Base-by-base conservation (phyloP, 2,113 vertebrate genomes). In the Calidris pygmaea region DNA sequence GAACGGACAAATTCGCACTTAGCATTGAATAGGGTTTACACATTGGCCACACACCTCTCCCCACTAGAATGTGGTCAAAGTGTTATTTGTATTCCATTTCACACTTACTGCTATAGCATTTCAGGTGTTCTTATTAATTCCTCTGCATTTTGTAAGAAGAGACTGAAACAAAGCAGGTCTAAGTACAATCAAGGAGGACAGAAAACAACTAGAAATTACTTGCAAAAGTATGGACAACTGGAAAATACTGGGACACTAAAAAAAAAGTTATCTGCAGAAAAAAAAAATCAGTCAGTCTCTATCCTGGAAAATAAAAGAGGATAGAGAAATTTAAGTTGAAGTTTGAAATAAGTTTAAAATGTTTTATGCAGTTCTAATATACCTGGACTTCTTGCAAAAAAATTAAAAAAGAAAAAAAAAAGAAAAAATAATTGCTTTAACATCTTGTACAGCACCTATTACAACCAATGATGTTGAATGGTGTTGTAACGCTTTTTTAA, bases 301-400 rank as follows among this genome's bases (percentile, higher is more conserved):
- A 39, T 55, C 37, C 27, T 58, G 21, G 27, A 48, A 71, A 82
- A 62, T 47, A 87, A 91, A 79, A 85, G 8, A 43, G 26, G 19
- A 88, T 4, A 53, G 12, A 58, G 27, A 89, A 88, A 95, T 70
- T 89, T 91, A 95, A 79, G 7, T 19, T 50, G 43, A 95, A 41
- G 9, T 58, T 77, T 76, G 90, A 91, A 85, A 41, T 70, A 92
- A 62, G 3, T 48, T 70, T 80, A 68, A 87, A 89, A 59, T 73
- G 5, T 62, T 79, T 76, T 55, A 77, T 16, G 19, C 26, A 58
- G 11, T 89, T 71, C 53, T 58, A 3, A 1, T 35, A n/a, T 43
- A 89, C 10, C 37, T 11, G 26, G 53, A 62, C 1, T 14, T n/a
- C 41, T 56, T 79, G 15, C 4, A 52, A 74, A 67, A 67, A 94